Evolutionary conservation across 2,888 invertebrate genomes (phyloP).

Genomic region (Mycalesis mineus): DNA sequence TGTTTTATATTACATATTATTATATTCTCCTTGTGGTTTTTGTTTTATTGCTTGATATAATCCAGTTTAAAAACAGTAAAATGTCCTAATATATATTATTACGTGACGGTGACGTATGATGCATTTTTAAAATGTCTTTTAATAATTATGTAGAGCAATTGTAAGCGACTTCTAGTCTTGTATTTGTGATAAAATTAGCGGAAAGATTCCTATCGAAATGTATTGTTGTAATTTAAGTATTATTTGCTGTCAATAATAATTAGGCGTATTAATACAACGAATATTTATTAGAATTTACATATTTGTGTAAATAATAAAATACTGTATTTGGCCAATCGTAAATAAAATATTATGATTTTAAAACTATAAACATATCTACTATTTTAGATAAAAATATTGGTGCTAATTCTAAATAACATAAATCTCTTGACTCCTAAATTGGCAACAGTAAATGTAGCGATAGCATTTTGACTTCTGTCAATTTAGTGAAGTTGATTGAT

Average conservation of each 20-base stretch:
- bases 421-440: too few species aligned
- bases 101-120: not conserved
- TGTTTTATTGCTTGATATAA: too few species aligned
- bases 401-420: not conserved
- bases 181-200: conserved; percentile 13
- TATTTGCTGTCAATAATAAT: conserved; percentile 16
- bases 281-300: conserved; percentile 27
- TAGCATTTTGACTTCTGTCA: too few species aligned
- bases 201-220: not conserved
- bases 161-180: conserved; percentile 1
- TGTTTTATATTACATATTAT: too few species aligned
- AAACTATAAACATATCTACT: conserved; percentile 17
- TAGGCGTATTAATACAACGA: conserved; percentile 29
- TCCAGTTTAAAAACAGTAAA: too few species aligned
- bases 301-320: conserved; percentile 12
- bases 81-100: too few species aligned
- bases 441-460: too few species aligned
- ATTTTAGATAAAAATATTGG: conserved; percentile 21
- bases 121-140: not conserved
- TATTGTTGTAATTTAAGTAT: conserved; percentile 9
- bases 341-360: conserved; percentile 14
- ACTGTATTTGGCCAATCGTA: conserved; percentile 19
- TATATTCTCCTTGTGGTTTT: too few species aligned
- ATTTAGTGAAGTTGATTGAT: not conserved
- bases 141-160: not conserved